Conservation (phyloP, 2,797 vertebrate species). For the Lagothrix lagotricha region DNA sequence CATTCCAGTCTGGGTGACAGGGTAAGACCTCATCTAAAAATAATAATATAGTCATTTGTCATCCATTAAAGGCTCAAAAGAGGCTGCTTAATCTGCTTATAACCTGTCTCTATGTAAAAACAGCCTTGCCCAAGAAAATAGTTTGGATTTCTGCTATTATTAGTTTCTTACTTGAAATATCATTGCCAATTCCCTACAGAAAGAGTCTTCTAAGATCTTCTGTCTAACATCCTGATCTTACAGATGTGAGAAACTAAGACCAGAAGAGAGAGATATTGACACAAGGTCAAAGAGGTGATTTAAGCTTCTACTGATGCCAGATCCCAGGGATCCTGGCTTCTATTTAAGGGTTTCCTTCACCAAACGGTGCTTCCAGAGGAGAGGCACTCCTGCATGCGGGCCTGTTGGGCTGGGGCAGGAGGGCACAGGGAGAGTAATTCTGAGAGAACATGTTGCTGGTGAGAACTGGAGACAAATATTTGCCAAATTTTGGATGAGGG, state of each 20-base stretch:
- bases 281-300: not conserved
- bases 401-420: not conserved
- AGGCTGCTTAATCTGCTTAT: not conserved
- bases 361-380: not conserved
- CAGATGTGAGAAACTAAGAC: not conserved
- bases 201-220: not conserved
- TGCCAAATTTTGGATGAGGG: conserved; percentile 27
- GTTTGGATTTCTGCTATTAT: not conserved
- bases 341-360: not conserved
- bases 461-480: not conserved
- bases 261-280: not conserved
- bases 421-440: not conserved
- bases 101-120: not conserved
- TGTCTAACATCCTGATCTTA: not conserved
- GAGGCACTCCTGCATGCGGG: accelerated
- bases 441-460: not conserved
- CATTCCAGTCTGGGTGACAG: not conserved
- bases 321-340: not conserved
- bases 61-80: not conserved
- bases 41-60: not conserved
- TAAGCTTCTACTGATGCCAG: not conserved
- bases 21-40: not conserved
- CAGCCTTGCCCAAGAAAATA: not conserved
- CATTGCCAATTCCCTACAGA: not conserved
- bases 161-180: not conserved